A percentile compares a stretch with the other conserved stretches of the same genome.
Evolutionary conservation across 1,140 invertebrate genomes (phyloP).

Genomic region (Pantala flavescens): DNA sequence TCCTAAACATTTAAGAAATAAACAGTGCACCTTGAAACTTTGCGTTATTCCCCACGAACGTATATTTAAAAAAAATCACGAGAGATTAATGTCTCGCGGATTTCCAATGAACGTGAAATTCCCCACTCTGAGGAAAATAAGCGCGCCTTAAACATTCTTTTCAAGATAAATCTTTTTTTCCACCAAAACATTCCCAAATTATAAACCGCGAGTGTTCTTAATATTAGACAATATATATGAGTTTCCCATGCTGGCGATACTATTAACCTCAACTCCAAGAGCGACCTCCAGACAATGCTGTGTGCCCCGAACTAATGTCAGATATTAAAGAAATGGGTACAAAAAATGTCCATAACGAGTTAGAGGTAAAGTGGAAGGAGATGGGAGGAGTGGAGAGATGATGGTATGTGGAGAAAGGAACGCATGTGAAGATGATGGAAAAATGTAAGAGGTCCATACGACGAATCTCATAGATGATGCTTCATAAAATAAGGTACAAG

Average conservation of each 20-base stretch:
- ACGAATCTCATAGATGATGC: no score
- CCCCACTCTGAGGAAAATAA: neutral
- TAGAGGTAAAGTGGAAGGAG: neutral
- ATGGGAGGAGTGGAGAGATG: neutral
- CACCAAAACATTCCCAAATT: neutral
- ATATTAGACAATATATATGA: slow-evolving; percentile 5
- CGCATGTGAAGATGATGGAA: no score
- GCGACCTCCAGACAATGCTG: neutral
- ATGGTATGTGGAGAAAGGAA: no score
- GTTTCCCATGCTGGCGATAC: neutral
- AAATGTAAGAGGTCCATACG: no score
- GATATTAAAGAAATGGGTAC: slow-evolving; percentile 3
- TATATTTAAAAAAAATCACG: no score
- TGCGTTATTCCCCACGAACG: no score
- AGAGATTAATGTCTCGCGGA: no score
- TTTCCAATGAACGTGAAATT: neutral
- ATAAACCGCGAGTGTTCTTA: slow-evolving; percentile 9
- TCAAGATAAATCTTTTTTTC: neutral
- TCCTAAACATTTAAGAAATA: no score
- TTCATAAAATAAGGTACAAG: no score
- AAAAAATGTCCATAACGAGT: slow-evolving; percentile 2
- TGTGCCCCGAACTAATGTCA: neutral
- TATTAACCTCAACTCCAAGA: neutral
- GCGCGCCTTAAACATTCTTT: no score
- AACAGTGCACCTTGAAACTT: no score